These are phyloP conservation scores for Brotula barbata DNA, from an alignment of 2,797 vertebrate species.

Conservation along the genomic window DNA sequence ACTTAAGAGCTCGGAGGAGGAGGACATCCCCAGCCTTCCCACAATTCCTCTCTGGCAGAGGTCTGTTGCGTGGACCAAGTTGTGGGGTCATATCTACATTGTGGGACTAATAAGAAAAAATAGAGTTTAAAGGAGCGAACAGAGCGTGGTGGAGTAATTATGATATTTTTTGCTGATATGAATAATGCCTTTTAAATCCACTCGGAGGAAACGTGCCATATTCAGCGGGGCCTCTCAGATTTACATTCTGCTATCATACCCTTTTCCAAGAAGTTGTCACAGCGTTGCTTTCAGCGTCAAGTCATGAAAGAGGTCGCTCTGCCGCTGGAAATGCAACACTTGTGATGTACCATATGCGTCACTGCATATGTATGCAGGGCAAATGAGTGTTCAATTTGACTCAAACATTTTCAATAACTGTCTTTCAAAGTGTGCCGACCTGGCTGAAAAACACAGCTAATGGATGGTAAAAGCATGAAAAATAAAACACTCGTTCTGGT, in stretches of 20 bases:
- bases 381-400: constrained; percentile 62
- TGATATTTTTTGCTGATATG: background rate
- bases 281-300: constrained; percentile 16
- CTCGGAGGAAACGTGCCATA: constrained; percentile 3
- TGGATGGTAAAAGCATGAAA: constrained; percentile 73
- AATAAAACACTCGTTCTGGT: constrained; percentile 68
- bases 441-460: constrained; percentile 70
- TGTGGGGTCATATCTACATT: constrained; percentile 34
- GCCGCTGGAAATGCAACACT: constrained; percentile 8
- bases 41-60: constrained; percentile 26
- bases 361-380: constrained; percentile 42
- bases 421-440: constrained; percentile 67
- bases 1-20: constrained; percentile 65
- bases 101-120: constrained; percentile 9
- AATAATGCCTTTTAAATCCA: constrained; percentile 4
- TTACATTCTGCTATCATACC: constrained; percentile 10
- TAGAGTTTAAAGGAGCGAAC: constrained; percentile 5
- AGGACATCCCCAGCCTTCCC: constrained; percentile 27
- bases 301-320: constrained; percentile 20
- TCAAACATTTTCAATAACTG: constrained; percentile 63
- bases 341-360: constrained; percentile 30
- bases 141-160: background rate
- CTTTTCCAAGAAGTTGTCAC: constrained; percentile 30
- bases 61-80: constrained; percentile 45
- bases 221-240: constrained; percentile 16